phyloP scores from a whole-genome alignment of 2,113 vertebrate genomes.

The Xenus cinereus region DNA sequence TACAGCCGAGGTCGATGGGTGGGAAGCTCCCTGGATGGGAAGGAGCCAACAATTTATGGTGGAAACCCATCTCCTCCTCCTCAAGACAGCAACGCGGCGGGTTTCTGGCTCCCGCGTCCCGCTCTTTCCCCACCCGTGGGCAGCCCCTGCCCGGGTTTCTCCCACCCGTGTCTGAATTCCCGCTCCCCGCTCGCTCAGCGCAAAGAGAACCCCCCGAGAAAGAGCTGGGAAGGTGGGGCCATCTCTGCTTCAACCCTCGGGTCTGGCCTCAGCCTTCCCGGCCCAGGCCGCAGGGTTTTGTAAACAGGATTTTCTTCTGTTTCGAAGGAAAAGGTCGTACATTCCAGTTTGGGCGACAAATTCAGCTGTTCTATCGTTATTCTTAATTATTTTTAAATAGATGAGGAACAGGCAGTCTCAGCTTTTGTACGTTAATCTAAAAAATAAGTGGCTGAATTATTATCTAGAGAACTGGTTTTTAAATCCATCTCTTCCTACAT shows the following conservation, averaged over 20 bases:
- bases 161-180: background rate
- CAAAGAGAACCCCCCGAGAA: background rate
- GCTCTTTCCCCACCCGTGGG: background rate
- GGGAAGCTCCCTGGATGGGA: background rate
- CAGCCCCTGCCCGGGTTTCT: background rate
- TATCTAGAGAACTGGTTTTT: background rate
- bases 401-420: constrained; percentile 10
- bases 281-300: background rate
- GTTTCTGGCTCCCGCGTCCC: background rate
- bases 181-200: background rate
- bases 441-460: constrained; percentile 27
- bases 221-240: background rate
- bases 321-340: background rate
- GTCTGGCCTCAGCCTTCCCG: background rate
- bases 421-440: constrained; percentile 7
- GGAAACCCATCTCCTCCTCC: background rate
- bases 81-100: background rate
- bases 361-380: background rate
- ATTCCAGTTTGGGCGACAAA: background rate
- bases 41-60: background rate
- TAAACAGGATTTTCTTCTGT: background rate
- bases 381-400: background rate
- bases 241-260: background rate
- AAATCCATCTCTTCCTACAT: constrained; percentile 38
- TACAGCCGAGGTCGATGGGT: background rate